A percentile compares a stretch with the other conserved stretches of the same genome.
These are phyloP conservation scores for Zele albiditarsus DNA, from an alignment of 2,888 invertebrate species.

Conservation along the genomic window DNA sequence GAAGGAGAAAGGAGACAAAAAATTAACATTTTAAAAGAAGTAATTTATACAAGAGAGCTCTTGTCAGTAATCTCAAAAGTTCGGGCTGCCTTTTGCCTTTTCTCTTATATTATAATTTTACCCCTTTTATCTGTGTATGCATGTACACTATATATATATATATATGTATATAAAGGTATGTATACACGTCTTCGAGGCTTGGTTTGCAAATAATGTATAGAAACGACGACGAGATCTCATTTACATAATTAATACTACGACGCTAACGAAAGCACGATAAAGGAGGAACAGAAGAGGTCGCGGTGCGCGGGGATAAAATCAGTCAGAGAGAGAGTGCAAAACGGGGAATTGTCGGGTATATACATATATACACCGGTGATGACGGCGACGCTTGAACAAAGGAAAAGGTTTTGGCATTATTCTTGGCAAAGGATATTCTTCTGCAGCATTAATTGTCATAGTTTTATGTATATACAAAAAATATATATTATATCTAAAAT, in stretches of 20 bases:
- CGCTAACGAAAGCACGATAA: conserved; percentile 70
- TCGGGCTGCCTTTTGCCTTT: conserved; percentile 50
- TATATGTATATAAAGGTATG: conserved; percentile 19
- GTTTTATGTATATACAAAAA: neutral
- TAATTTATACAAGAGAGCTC: conserved; percentile 17
- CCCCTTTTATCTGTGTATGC: conserved; percentile 15
- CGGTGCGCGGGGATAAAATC: conserved; percentile 45
- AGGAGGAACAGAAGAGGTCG: conserved; percentile 58
- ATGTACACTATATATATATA: conserved; percentile 16
- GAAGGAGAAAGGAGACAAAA: neutral
- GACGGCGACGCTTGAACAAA: conserved; percentile 38
- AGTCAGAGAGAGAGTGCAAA: conserved; percentile 41
- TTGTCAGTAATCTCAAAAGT: conserved; percentile 66
- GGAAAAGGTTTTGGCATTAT: conserved; percentile 37
- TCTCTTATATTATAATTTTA: conserved; percentile 14
- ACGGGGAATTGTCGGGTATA: conserved; percentile 26
- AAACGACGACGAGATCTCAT: conserved; percentile 69
- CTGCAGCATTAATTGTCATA: conserved; percentile 45
- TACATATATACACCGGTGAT: neutral
- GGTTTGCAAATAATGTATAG: conserved; percentile 68
- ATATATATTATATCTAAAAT: neutral
- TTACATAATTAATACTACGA: conserved; percentile 70
- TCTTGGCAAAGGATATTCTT: conserved; percentile 45
- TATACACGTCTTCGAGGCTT: conserved; percentile 40
- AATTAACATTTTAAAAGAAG: conserved; percentile 9